Conservation (phyloP, 1,140 invertebrate species). For the Diorhabda carinulata region DNA sequence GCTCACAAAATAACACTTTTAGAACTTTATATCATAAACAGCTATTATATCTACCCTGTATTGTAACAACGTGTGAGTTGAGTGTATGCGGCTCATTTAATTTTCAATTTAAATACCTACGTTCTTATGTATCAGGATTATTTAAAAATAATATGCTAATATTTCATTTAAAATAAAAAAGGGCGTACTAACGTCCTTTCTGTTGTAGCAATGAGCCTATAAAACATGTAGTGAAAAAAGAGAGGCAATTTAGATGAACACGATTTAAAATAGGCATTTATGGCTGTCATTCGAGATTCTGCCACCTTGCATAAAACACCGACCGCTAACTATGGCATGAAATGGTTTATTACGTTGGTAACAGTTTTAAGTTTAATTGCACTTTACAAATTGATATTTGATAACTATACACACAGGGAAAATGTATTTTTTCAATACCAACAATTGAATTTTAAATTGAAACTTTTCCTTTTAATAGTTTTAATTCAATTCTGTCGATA, state of each 20-base stretch:
- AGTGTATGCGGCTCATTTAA: slow-evolving; percentile 12
- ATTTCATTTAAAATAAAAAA: slow-evolving; percentile 17
- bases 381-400: background rate
- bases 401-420: background rate
- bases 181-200: slow-evolving; percentile 12
- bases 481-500: too few relatives aligned
- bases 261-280: slow-evolving; percentile 9
- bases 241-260: slow-evolving; percentile 19
- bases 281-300: slow-evolving; percentile 12
- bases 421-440: too few relatives aligned
- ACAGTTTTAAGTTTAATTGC: background rate
- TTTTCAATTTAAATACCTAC: slow-evolving; percentile 18
- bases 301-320: background rate
- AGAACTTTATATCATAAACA: too few relatives aligned
- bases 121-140: slow-evolving; percentile 8
- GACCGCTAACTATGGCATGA: slow-evolving; percentile 11
- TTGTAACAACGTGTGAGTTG: background rate
- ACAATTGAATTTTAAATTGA: too few relatives aligned
- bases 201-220: slow-evolving; percentile 15
- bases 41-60: too few relatives aligned
- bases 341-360: slow-evolving; percentile 8
- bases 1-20: too few relatives aligned
- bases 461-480: too few relatives aligned
- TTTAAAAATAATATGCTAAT: slow-evolving; percentile 19
- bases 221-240: slow-evolving; percentile 7